Evolutionary conservation across 2,888 invertebrate species (phyloP).

Genomic region (Silvanus unidentatus): DNA sequence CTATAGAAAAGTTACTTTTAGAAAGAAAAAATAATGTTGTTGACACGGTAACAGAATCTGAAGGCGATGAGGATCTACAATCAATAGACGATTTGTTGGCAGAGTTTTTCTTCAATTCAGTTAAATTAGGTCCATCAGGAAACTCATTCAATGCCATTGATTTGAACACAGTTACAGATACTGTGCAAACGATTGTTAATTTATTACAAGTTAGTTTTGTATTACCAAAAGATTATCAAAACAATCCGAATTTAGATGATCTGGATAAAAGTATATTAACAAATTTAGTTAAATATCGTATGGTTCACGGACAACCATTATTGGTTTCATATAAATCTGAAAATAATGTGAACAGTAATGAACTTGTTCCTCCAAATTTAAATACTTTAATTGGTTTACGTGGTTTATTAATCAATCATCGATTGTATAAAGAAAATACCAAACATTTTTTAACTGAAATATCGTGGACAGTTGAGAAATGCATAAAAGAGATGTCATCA

Average conservation of each 20-base stretch:
- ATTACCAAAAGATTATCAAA: slow-evolving; percentile 24
- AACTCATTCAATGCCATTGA: slow-evolving; percentile 6
- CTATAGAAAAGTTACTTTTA: slow-evolving; percentile 15
- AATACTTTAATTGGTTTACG: slow-evolving; percentile 25
- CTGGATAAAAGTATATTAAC: slow-evolving; percentile 26
- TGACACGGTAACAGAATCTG: too few relatives aligned
- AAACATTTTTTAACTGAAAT: too few relatives aligned
- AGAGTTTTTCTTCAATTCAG: slow-evolving; percentile 25
- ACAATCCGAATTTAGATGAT: slow-evolving; percentile 20
- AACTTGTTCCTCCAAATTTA: slow-evolving; percentile 26
- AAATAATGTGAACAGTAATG: too few relatives aligned
- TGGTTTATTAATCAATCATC: slow-evolving; percentile 21
- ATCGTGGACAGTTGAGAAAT: too few relatives aligned
- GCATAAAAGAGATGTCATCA: too few relatives aligned
- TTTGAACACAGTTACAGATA: slow-evolving; percentile 17
- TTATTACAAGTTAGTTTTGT: slow-evolving; percentile 22
- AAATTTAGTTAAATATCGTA: slow-evolving; percentile 9
- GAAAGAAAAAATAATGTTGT: too few relatives aligned
- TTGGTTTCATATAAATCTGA: background rate
- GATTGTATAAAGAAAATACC: slow-evolving; percentile 5
- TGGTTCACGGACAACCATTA: too few relatives aligned
- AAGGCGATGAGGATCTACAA: too few relatives aligned
- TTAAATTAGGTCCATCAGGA: slow-evolving; percentile 8
- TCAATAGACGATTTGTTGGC: slow-evolving; percentile 24
- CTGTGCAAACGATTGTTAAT: slow-evolving; percentile 18